phyloP scores from a whole-genome alignment of 2,888 invertebrate species.

The Eupeodes latifasciatus region DNA sequence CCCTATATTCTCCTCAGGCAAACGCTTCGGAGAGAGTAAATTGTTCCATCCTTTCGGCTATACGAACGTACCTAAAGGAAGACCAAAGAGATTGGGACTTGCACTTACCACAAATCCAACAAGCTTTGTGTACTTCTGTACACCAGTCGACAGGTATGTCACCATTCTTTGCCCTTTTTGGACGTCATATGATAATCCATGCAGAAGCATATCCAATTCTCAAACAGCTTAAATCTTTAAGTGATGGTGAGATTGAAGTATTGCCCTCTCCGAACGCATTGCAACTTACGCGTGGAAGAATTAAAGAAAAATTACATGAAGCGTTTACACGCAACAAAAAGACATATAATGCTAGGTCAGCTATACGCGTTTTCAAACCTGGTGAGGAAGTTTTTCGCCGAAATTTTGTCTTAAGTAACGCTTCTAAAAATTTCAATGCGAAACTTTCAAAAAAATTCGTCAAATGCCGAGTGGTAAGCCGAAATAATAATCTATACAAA shows the following conservation, averaged over 20 bases:
- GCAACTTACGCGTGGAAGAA: not conserved
- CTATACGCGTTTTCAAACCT: not conserved
- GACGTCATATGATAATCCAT: not conserved
- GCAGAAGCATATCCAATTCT: not conserved
- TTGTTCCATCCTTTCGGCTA: not conserved
- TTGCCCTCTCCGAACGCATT: not conserved
- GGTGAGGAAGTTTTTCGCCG: not conserved
- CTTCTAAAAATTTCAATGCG: not conserved
- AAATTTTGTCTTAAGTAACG: not conserved
- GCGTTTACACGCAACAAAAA: not conserved
- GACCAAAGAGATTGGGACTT: not conserved
- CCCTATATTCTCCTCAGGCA: not conserved
- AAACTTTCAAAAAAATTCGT: not conserved
- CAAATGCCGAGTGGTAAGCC: not conserved
- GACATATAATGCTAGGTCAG: not conserved
- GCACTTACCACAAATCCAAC: not conserved
- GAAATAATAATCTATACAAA: not conserved
- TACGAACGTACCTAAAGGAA: not conserved
- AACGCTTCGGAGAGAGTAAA: conserved; percentile 1
- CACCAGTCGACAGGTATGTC: not conserved
- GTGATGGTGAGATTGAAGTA: conserved; percentile 1
- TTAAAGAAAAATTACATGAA: not conserved
- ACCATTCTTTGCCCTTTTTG: not conserved
- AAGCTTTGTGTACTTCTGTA: not conserved
- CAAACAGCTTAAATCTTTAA: not conserved